Base-by-base conservation (phyloP, 2,888 invertebrate species). In the Meliscaeva auricollis region DNA sequence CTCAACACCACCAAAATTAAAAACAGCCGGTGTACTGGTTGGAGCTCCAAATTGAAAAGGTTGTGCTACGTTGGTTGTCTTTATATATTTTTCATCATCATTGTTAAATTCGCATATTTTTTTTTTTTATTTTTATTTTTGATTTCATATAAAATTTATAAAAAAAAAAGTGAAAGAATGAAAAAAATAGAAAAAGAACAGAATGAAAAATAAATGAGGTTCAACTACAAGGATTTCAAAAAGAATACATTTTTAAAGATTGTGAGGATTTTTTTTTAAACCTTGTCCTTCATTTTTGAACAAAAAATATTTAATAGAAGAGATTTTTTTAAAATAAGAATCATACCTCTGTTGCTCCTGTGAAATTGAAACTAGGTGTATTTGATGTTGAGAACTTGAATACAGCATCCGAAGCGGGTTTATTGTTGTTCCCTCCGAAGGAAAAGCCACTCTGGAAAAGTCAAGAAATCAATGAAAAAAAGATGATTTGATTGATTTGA, bases 21-120 rank as follows among this genome's bases (percentile, higher is more conserved):
- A 90, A 88, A 89, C 88, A 79, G 89, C 88, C 85, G 89, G 88
- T 84, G 88, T 87, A 88, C 88, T 87, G 88, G 89, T 88, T 75
- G 87, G 80, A 73, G 89, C 89, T 89, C 90, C 90, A 88, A 90
- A 90, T 88, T 89, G 90, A 88, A 90, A 90, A 75, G 90, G 90
- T 89, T 89, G 89, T 84, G 89, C 82, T 88, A 89, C 75, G 84
- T 87, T 87, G 69, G 84, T 54, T 75, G 83, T 22, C 85, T 88
- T 58, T 48, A 52, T 48, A 76, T 81, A 41, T 35, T 44, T 52
- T 66, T 79, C 74, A 79, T 75, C 74, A 68, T 50, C 70, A 80
- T 84, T 66, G 54, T 60, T 74, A 54, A 62, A 84, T 80, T 80
- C 80, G 80, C 84, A 75, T 80, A 81, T 80, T 84, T 80, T 84